phyloP scores from a whole-genome alignment of 2,888 invertebrate genomes.

The Ophonus ardosiacus region DNA sequence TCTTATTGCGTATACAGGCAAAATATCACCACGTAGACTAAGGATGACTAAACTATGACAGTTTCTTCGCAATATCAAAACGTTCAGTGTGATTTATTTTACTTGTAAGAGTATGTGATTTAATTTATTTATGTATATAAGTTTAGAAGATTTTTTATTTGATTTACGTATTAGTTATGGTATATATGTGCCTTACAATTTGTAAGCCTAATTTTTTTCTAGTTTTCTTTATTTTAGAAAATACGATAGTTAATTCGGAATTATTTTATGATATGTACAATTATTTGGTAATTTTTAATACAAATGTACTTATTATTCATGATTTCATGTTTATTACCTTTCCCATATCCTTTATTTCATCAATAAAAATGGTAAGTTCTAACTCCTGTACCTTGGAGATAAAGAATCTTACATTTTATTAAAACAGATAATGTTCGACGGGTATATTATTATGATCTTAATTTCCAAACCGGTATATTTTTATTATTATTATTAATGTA shows the following conservation, averaged over 20 bases:
- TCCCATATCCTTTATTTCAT: not conserved
- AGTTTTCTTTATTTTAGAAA: constrained; percentile 36
- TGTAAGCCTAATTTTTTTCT: constrained; percentile 60
- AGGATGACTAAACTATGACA: constrained; percentile 12
- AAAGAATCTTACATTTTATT: too few relatives aligned
- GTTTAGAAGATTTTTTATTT: constrained; percentile 48
- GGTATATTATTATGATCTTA: too few relatives aligned
- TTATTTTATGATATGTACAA: constrained; percentile 53
- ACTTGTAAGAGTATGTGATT: constrained; percentile 53
- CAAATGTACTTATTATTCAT: constrained; percentile 29
- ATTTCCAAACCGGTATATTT: too few relatives aligned
- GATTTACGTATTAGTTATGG: constrained; percentile 37
- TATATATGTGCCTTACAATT: constrained; percentile 63
- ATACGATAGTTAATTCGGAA: constrained; percentile 34
- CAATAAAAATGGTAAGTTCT: not conserved
- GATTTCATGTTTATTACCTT: not conserved
- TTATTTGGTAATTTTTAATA: constrained; percentile 52
- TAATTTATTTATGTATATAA: constrained; percentile 55
- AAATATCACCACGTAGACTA: constrained; percentile 31
- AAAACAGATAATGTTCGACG: too few relatives aligned
- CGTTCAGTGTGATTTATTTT: constrained; percentile 60
- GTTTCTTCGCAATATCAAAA: constrained; percentile 49
- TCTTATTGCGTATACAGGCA: constrained; percentile 21
- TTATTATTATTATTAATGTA: too few relatives aligned
- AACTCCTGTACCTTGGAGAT: too few relatives aligned